Evolutionary conservation across 2,113 vertebrate species (phyloP).

Genomic region (Tenrec ecaudatus): DNA sequence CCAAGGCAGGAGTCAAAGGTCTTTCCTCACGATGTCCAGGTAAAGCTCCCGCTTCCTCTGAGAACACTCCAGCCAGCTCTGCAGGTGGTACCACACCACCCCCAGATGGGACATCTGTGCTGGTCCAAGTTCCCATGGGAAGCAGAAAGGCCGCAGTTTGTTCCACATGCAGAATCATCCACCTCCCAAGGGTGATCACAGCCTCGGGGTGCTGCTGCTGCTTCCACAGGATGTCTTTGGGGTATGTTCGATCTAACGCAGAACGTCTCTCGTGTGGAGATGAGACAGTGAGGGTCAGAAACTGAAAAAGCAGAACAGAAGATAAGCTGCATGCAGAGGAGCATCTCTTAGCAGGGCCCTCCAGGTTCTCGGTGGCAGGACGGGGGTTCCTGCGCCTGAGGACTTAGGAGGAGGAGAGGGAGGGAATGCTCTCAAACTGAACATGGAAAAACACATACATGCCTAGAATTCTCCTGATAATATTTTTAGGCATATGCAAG

Average conservation of each 20-base stretch:
- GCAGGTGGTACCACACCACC: slow-evolving; percentile 61
- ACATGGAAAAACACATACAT: background rate
- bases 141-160: slow-evolving; percentile 48
- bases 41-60: slow-evolving; percentile 32
- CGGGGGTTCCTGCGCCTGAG: too few species aligned
- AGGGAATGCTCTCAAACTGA: too few species aligned
- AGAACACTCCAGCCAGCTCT: slow-evolving; percentile 52
- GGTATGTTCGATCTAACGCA: slow-evolving; percentile 50
- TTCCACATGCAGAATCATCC: slow-evolving; percentile 67
- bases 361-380: too few species aligned
- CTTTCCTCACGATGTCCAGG: slow-evolving; percentile 55
- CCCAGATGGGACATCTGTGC: slow-evolving; percentile 62
- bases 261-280: slow-evolving; percentile 33
- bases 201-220: slow-evolving; percentile 55
- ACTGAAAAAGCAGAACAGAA: slow-evolving; percentile 59
- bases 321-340: slow-evolving; percentile 47
- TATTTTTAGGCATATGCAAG: background rate
- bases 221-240: slow-evolving; percentile 34
- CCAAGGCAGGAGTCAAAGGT: slow-evolving; percentile 41
- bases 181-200: slow-evolving; percentile 68
- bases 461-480: background rate
- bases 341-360: slow-evolving; percentile 3
- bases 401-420: too few species aligned
- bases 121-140: slow-evolving; percentile 56
- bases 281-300: slow-evolving; percentile 20